Conservation (phyloP, 1,140 invertebrate species). For the Pseudoatta argentina region DNA sequence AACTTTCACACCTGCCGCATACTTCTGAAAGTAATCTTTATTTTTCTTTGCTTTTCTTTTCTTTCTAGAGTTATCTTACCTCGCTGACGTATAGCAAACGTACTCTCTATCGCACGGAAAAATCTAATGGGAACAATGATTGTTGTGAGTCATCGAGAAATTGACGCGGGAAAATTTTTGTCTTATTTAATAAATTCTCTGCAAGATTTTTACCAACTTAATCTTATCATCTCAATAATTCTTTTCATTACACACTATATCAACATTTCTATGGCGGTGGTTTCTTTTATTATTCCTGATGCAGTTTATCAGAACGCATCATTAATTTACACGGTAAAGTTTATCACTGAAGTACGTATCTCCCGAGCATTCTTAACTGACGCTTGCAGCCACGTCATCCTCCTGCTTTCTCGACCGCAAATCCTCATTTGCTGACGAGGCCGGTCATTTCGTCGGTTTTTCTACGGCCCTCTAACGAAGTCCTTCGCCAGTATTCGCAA, state of each 20-base stretch:
- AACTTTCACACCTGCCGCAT: not conserved
- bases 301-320: not conserved
- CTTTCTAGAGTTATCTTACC: not conserved
- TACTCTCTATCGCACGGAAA: not conserved
- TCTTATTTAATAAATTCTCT: not conserved
- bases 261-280: not conserved
- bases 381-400: conserved; percentile 31
- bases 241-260: not conserved
- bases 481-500: conserved; percentile 53
- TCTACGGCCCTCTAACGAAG: conserved; percentile 55
- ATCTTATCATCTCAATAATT: not conserved
- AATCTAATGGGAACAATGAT: not conserved
- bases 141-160: not conserved
- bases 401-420: conserved; percentile 66
- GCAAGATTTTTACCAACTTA: not conserved
- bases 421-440: conserved; percentile 63
- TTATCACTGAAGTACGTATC: conserved; percentile 7
- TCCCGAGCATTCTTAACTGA: conserved; percentile 34
- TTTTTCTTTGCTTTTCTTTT: not conserved
- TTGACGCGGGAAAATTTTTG: not conserved
- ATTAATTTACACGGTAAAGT: conserved; percentile 30
- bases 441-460: conserved; percentile 56
- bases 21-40: not conserved
- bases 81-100: not conserved
- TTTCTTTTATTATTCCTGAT: not conserved